phyloP scores from a whole-genome alignment of 2,113 vertebrate species.

The Oceanites oceanicus region DNA sequence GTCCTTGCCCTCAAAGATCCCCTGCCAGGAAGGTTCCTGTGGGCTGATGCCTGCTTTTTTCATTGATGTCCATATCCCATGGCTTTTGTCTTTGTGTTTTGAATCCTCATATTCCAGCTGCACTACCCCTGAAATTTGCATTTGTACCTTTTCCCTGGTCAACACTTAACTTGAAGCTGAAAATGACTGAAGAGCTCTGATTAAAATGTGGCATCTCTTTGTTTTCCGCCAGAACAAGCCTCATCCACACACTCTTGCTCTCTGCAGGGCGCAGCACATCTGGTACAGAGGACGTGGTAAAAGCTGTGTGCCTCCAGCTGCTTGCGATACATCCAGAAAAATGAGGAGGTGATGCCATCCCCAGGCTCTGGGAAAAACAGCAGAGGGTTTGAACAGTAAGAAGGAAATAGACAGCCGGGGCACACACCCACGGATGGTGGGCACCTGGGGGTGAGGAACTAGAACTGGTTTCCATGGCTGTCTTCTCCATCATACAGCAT shows the following conservation, averaged over 20 bases:
- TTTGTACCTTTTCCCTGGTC: neutral
- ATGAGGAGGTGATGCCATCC: constrained; percentile 33
- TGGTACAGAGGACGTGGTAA: rapidly evolving
- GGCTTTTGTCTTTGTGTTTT: neutral
- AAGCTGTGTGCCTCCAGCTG: neutral
- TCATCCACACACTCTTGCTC: neutral
- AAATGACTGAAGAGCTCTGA: neutral
- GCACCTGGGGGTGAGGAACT: neutral
- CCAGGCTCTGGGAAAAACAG: constrained; percentile 9
- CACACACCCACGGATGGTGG: neutral
- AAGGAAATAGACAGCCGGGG: rapidly evolving
- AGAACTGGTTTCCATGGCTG: neutral
- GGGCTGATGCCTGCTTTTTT: neutral
- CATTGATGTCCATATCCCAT: neutral
- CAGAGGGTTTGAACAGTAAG: neutral
- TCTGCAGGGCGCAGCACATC: rapidly evolving
- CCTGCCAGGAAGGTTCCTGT: neutral
- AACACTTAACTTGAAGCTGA: neutral
- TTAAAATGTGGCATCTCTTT: neutral
- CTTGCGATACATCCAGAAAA: neutral
- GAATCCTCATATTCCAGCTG: neutral
- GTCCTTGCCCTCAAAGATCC: neutral
- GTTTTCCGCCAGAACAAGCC: neutral
- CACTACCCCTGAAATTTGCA: neutral
- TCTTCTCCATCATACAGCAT: neutral